phyloP scores from a whole-genome alignment of 2,113 vertebrate species.

The Oryzias celebensis region DNA sequence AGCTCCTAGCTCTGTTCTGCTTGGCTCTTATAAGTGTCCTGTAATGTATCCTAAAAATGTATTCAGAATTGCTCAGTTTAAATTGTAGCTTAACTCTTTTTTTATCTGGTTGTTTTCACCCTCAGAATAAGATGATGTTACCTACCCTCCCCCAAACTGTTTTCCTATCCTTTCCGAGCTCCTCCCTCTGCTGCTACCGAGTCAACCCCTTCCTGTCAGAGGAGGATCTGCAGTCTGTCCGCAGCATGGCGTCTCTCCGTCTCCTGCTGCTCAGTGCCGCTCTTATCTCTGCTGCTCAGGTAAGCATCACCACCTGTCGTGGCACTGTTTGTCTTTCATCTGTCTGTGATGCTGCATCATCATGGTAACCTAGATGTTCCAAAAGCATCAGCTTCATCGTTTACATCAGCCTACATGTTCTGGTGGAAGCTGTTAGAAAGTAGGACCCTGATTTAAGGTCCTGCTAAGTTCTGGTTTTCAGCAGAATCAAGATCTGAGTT shows the following conservation, averaged over 20 bases:
- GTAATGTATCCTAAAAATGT: too few relatives aligned
- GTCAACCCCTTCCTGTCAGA: slow-evolving; percentile 10
- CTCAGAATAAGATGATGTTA: too few relatives aligned
- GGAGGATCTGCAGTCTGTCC: slow-evolving; percentile 14
- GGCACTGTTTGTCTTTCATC: neutral
- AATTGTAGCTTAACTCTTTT: too few relatives aligned
- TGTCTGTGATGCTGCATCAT: neutral
- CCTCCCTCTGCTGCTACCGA: neutral
- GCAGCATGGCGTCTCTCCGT: slow-evolving; percentile 58
- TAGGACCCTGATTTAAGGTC: neutral
- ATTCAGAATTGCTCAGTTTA: too few relatives aligned
- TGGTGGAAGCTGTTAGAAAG: neutral
- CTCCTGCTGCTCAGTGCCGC: slow-evolving; percentile 57
- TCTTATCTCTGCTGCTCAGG: slow-evolving; percentile 57
- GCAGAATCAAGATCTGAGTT: neutral
- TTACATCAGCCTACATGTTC: neutral
- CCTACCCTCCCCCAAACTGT: neutral
- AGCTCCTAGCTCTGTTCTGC: too few relatives aligned
- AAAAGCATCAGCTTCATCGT: neutral
- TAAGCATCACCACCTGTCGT: slow-evolving; percentile 20
- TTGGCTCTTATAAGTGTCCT: too few relatives aligned
- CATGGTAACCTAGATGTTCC: slow-evolving; percentile 4
- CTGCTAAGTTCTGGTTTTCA: neutral
- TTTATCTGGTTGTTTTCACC: too few relatives aligned
- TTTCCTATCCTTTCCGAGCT: neutral